Base-by-base conservation (phyloP, 2,113 vertebrate species). In the Neofelis nebulosa region DNA sequence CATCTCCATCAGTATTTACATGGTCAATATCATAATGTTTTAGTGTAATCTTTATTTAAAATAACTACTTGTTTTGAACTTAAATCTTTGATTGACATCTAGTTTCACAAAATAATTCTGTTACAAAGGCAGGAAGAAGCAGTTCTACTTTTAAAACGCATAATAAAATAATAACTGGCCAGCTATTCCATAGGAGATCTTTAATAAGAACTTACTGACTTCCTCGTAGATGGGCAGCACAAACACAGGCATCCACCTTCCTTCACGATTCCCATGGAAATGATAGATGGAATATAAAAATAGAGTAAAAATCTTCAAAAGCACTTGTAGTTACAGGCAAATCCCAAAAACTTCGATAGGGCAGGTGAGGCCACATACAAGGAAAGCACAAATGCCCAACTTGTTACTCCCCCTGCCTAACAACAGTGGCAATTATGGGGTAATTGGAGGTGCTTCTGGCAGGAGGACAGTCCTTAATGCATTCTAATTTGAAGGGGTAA, bases 131-230 rank as follows among this genome's bases (percentile, higher is more conserved):
- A 87, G 33, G 55, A 96, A 89, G 29, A 89, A 18, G 10, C 41
- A 82, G 31, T 73, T 97, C 38, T 95, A 10, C 57, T 94, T 89
- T 87, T n/a, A 76, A 89, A 91, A 92, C 68, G 36, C 68, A 36
- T 55, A 87, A 66, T 68, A 76, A 89, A 81, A 63, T 7, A 92
- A 33, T 94, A 23, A 12, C 92, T 90, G 16, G 15, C 90, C 85
- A 92, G 45, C 68, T 83, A 57, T 7, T 45, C 36, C 31, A 23
- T n/a, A 83, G 33, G 63, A 96, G 14, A 18, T 45, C 14, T 87
- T 96, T 84, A 81, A 93, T 95, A 50, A 89, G n/a, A 88, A 38
- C 23, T 68, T 80, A 76, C 4, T 95, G 66, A 92, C 15, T 94
- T 92, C 86, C 45, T 74, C 38, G 4, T 48, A 41, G 90, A 29